Conservation (phyloP, 2,797 vertebrate genomes). For the Botia almorhae region DNA sequence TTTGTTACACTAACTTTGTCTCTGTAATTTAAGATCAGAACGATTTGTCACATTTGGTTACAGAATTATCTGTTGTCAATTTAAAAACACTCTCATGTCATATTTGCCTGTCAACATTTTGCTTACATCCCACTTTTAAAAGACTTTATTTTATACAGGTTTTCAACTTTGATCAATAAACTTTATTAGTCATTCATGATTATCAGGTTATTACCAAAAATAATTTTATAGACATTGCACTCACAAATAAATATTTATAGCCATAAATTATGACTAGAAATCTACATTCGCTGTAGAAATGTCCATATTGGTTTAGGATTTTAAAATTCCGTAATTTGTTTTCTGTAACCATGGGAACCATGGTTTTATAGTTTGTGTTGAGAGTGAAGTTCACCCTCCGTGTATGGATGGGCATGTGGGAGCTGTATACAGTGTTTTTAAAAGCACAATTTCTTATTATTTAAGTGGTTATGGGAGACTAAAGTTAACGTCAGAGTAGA, state of each 20-base stretch:
- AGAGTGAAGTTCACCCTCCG: constrained; percentile 63
- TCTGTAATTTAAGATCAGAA: not conserved
- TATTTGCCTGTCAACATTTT: not conserved
- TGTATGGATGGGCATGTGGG: constrained; percentile 68
- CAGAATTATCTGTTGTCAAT: not conserved
- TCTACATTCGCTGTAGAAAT: too few species aligned
- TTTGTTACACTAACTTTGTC: not conserved
- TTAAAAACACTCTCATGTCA: not conserved
- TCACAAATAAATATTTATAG: not conserved
- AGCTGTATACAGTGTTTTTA: constrained; percentile 61
- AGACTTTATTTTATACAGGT: not conserved
- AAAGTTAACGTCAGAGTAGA: constrained; percentile 19
- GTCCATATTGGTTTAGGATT: not conserved
- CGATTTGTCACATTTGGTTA: not conserved
- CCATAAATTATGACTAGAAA: too few species aligned
- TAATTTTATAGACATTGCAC: not conserved
- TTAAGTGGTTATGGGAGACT: constrained; percentile 38
- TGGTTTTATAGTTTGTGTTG: constrained; percentile 35
- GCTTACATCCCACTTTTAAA: not conserved
- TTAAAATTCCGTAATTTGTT: not conserved
- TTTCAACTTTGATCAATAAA: not conserved
- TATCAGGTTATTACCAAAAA: not conserved
- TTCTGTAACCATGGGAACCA: not conserved
- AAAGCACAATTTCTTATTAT: constrained; percentile 70
- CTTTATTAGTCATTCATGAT: not conserved